Conservation (phyloP, 23 tunicate genomes). For the Ascidia mentula region DNA sequence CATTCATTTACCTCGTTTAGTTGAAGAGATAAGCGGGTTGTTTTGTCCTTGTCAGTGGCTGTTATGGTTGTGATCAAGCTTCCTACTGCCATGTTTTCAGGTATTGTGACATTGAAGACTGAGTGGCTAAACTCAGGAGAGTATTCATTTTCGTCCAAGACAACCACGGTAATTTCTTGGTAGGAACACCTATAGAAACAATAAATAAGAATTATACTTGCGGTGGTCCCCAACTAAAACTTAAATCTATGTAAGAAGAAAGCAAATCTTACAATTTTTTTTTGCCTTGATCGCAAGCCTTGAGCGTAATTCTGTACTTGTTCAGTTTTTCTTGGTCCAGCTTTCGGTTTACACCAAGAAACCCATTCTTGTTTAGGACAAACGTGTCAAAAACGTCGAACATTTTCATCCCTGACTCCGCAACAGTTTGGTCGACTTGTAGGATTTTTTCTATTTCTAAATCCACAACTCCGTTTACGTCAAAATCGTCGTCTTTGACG, state of each 20-base stretch:
- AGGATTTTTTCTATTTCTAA: slow-evolving; percentile 8
- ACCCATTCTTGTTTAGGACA: slow-evolving; percentile 36
- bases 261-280: slow-evolving; percentile 39
- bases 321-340: slow-evolving; percentile 44
- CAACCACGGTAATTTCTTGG: slow-evolving; percentile 19
- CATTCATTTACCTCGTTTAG: slow-evolving; percentile 28
- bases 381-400: slow-evolving; percentile 20
- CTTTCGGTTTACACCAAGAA: slow-evolving; percentile 20
- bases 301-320: slow-evolving; percentile 24
- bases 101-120: slow-evolving; percentile 13
- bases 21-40: slow-evolving; percentile 16
- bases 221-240: too few relatives aligned
- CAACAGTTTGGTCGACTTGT: neutral
- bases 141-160: slow-evolving; percentile 65
- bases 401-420: neutral
- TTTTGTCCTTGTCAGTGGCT: slow-evolving; percentile 45
- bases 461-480: slow-evolving; percentile 46
- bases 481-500: slow-evolving; percentile 59
- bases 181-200: slow-evolving; percentile 41
- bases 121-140: slow-evolving; percentile 30
- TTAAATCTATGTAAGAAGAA: too few relatives aligned
- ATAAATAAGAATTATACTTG: too few relatives aligned
- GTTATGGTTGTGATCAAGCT: slow-evolving; percentile 45
- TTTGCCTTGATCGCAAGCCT: slow-evolving; percentile 62
- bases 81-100: slow-evolving; percentile 39